Evolutionary conservation across 2,113 vertebrate genomes (phyloP).

Genomic region (Brienomyrus longianalis): DNA sequence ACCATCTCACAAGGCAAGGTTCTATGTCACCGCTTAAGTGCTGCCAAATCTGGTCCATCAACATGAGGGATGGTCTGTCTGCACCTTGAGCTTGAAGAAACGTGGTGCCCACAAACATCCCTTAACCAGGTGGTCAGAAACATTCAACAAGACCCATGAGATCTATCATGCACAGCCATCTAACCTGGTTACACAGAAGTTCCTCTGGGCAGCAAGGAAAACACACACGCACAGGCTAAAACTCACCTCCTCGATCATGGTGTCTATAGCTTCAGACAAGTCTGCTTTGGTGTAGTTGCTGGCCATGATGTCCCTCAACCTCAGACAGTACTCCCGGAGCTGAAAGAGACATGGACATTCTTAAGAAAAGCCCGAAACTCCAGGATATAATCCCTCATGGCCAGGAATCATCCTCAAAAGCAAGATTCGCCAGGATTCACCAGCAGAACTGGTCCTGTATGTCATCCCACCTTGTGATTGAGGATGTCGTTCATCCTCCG

Average conservation of each 20-base stretch:
- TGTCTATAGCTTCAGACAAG: slow-evolving; percentile 69
- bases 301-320: slow-evolving; percentile 83
- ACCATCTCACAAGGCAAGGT: background rate
- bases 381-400: background rate
- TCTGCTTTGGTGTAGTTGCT: slow-evolving; percentile 71
- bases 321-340: slow-evolving; percentile 92
- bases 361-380: background rate
- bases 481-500: slow-evolving; percentile 96
- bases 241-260: slow-evolving; percentile 94
- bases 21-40: slow-evolving; percentile 28
- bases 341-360: slow-evolving; percentile 39
- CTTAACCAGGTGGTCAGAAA: background rate
- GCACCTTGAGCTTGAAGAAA: slow-evolving; percentile 14
- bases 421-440: background rate
- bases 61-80: slow-evolving; percentile 53
- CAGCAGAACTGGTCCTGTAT: background rate
- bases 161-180: background rate
- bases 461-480: slow-evolving; percentile 81
- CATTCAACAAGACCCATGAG: background rate
- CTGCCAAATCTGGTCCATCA: slow-evolving; percentile 36
- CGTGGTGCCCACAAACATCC: background rate
- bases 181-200: background rate
- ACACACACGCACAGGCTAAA: background rate
- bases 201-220: background rate
- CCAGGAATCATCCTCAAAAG: background rate